Base-by-base conservation (phyloP, 2,113 vertebrate genomes). In the Muntiacus muntjak region DNA sequence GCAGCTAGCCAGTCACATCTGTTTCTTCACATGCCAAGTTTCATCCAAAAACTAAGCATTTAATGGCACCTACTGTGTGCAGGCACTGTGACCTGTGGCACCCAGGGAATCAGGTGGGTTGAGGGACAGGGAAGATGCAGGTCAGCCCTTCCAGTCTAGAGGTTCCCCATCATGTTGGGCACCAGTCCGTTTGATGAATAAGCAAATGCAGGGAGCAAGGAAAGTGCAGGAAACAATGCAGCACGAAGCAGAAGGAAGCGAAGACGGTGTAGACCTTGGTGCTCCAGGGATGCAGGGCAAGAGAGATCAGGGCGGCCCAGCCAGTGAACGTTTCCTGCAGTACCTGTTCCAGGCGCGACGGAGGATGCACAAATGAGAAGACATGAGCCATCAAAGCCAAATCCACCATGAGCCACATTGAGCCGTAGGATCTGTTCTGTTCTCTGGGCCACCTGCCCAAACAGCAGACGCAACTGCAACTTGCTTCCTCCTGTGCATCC, bases 141-240 rank as follows among this genome's bases (percentile, higher is more conserved):
- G 23, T 36, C 21, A 36, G 47, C 47, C 55, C 74, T 64, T 43
- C n/a, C 6, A 3, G 26, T 21, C 36, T 28, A 15, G 50, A 17
- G 81, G 64, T 3, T 6, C 25, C n/a, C 9, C 5, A 0, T 60
- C 1, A 0, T 11, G 1, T 14, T 25, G 83, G 50, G 47, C 47
- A 16, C 28, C 40, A 14, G 2, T 25, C 55, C 6, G 25, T 16
- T 21, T 16, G 58, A 13, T 50, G 82, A 60, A 43, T 23, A 30
- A 13, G 93, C 6, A 28, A 43, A 26, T 26, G 11, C 36, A 26
- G 67, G 40, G 45, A 40, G 7, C 2, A 14, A 47, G 47, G 52
- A n/a, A 13, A 54, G 45, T 23, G 2, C 40, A 23, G 1, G 25
- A 40, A 33, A 47, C 13, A 7, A 4, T 30, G 19, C 33, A 2